These are phyloP conservation scores for Drosophila elegans DNA, from an alignment of 1,140 invertebrate genomes.

Conservation along the genomic window DNA sequence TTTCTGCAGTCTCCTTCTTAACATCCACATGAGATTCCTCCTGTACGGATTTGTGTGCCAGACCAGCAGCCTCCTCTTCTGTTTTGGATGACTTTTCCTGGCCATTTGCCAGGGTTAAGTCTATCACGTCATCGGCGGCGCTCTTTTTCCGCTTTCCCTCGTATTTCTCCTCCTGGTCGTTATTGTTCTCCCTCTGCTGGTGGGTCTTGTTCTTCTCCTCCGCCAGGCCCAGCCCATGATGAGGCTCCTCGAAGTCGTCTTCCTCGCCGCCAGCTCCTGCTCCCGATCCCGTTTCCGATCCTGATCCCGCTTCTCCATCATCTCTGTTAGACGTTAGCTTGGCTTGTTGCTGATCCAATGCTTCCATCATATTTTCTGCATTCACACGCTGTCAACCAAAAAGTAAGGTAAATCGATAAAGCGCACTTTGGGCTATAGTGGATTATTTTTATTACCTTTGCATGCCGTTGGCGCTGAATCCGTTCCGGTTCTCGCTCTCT, in stretches of 20 bases:
- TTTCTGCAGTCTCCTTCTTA: background rate
- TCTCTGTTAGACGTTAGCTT: constrained; percentile 63
- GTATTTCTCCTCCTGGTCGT: constrained; percentile 3
- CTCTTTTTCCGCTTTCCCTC: constrained; percentile 12
- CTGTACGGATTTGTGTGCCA: background rate
- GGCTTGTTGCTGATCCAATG: constrained; percentile 65
- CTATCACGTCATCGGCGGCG: constrained; percentile 32
- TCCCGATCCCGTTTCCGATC: constrained; percentile 20
- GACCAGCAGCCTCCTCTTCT: background rate
- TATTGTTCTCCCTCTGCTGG: constrained; percentile 17
- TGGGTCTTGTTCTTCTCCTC: constrained; percentile 20
- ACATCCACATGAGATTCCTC: constrained; percentile 4
- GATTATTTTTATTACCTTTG: constrained; percentile 62
- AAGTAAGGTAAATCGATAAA: constrained; percentile 41
- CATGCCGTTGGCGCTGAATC: constrained; percentile 64
- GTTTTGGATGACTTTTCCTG: constrained; percentile 1
- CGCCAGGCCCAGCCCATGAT: constrained; percentile 43
- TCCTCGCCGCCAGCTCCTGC: constrained; percentile 48
- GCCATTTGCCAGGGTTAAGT: constrained; percentile 38
- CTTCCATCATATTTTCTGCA: constrained; percentile 72
- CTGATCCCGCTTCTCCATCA: constrained; percentile 37
- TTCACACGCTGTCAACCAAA: constrained; percentile 59
- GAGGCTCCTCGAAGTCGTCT: constrained; percentile 60
- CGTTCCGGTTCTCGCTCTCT: constrained; percentile 23
- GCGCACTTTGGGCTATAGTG: constrained; percentile 15